phyloP scores from a whole-genome alignment of 2,113 vertebrate genomes.

The Phylloscopus whistleri region DNA sequence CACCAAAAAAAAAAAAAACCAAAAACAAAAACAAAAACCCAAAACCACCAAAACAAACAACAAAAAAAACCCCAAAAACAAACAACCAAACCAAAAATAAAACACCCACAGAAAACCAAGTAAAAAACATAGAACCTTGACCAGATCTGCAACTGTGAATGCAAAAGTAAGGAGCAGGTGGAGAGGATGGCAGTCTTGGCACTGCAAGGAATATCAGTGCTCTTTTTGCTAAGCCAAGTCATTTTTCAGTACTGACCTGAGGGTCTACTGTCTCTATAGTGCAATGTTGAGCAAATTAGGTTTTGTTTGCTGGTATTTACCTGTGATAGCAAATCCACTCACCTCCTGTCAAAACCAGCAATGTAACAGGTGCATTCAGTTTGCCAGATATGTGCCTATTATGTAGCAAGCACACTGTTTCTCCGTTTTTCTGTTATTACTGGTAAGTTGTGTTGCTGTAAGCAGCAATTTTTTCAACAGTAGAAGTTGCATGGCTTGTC shows the following conservation, averaged over 20 bases:
- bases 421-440: constrained; percentile 30
- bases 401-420: neutral
- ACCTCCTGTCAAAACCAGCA: constrained; percentile 31
- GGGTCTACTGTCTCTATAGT: neutral
- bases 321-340: constrained; percentile 13
- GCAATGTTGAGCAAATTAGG: constrained; percentile 39
- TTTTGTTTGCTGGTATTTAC: constrained; percentile 21
- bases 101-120: neutral
- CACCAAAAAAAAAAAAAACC: neutral
- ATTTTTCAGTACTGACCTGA: constrained; percentile 12
- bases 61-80: too few species aligned
- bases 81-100: too few species aligned
- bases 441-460: neutral
- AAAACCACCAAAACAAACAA: neutral
- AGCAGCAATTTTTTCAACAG: constrained; percentile 2
- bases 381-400: constrained; percentile 5
- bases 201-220: neutral
- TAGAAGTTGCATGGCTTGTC: neutral
- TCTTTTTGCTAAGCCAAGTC: neutral
- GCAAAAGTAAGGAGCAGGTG: neutral
- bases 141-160: neutral
- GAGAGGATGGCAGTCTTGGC: neutral
- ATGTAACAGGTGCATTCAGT: constrained; percentile 7
- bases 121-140: neutral
- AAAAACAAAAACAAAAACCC: too few species aligned